A percentile compares a stretch with the other conserved stretches of the same genome.
Conservation (phyloP, 2,888 invertebrate species). For the Perdita meconis region DNA sequence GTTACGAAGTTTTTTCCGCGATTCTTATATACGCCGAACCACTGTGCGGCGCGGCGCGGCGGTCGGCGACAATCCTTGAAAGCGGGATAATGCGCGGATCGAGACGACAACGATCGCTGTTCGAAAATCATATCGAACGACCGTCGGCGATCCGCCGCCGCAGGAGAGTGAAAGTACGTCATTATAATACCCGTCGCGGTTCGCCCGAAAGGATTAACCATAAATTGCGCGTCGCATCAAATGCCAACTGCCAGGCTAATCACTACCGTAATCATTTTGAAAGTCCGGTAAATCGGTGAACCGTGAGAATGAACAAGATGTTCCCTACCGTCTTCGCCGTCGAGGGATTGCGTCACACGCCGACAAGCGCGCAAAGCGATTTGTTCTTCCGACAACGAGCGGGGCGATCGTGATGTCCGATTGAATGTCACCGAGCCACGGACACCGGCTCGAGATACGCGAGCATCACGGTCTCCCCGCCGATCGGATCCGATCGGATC, state of each 20-base stretch:
- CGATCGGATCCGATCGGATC: not conserved
- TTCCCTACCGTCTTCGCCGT: constrained; percentile 47
- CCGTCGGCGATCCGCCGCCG: constrained; percentile 4
- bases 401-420: constrained; percentile 25
- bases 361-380: constrained; percentile 20
- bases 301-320: constrained; percentile 63
- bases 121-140: constrained; percentile 31
- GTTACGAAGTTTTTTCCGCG: too few species aligned
- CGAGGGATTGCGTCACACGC: constrained; percentile 51
- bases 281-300: constrained; percentile 60
- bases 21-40: too few species aligned
- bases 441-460: constrained; percentile 14
- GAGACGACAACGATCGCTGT: constrained; percentile 42
- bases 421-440: constrained; percentile 54
- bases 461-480: constrained; percentile 14
- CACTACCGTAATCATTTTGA: constrained; percentile 66
- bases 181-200: constrained; percentile 72
- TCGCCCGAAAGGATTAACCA: constrained; percentile 71
- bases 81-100: too few species aligned
- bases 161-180: constrained; percentile 74
- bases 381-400: constrained; percentile 53
- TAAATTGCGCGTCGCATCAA: constrained; percentile 73
- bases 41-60: too few species aligned
- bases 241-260: constrained; percentile 63
- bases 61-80: too few species aligned